Conservation (phyloP, 1,140 invertebrate species). For the Paraescarpia echinospica region DNA sequence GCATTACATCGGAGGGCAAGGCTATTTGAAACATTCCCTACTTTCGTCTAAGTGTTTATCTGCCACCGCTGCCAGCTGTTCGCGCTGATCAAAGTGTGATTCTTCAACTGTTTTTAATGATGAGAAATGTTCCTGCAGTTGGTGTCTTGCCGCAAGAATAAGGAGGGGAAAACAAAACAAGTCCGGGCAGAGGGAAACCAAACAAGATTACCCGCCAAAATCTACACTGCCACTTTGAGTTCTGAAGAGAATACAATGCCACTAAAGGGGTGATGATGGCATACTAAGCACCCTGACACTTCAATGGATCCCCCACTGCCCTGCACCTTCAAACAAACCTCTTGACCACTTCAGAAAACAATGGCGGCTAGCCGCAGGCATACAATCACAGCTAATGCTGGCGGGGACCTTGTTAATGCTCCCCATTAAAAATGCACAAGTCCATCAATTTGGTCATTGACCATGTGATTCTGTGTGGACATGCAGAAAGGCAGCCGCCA, state of each 20-base stretch:
- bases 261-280: background rate
- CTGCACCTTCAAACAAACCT: background rate
- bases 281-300: background rate
- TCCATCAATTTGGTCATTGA: background rate
- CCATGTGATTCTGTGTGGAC: background rate
- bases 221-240: background rate
- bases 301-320: background rate
- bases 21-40: background rate
- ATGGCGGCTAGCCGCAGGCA: background rate
- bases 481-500: background rate
- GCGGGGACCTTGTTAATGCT: background rate
- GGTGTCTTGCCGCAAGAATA: background rate
- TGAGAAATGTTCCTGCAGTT: background rate
- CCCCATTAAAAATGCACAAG: conserved; percentile 5
- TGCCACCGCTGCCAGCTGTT: background rate
- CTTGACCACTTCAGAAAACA: background rate
- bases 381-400: background rate
- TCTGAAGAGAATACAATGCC: background rate
- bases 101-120: background rate
- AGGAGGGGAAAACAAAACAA: background rate
- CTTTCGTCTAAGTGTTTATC: background rate
- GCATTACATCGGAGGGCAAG: background rate
- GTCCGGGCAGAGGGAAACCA: background rate
- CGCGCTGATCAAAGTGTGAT: background rate
- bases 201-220: background rate